Base-by-base conservation (phyloP, 1,140 invertebrate species). In the Drepana arcuata region DNA sequence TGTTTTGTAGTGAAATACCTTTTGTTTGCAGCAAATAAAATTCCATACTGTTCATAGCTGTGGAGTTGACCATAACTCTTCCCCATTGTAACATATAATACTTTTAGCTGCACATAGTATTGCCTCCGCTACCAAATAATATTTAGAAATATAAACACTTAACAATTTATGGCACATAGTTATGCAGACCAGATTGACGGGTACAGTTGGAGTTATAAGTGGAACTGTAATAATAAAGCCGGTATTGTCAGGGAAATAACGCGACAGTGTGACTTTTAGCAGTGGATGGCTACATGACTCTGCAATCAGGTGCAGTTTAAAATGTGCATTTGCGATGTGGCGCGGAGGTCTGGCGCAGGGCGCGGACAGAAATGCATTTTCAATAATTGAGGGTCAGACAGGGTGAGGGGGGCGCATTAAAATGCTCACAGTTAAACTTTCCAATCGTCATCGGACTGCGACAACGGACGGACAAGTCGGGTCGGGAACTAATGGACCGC, bases 331-430 rank as follows among this genome's bases (percentile, higher is more conserved):
- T 75, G 67, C 68, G 52, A 81, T 81, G 77, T 57, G 62, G 50
- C 41, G 45, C 37, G 54, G 49, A 42, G 56, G 47, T 34, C 52
- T 60, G 66, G 58, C 62, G 47, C 63, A 59, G 72, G 70, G 68
- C 66, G 72, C 68, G 68, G 64, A 64, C 70, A 65, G 71, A 68
- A 73, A 72, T 77, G 72, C 70, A 78, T 78, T 81, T 81, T 81
- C 77, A 77, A 81, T 81, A 81, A 81, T 81, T 81, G 73, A 78
- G 63, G 71, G 73, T 77, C 73, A 78, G 75, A 81, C 75, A 48
- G 67, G 69, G 66, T 58, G 70, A 64, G 54, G 62, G 67, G 57
- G 63, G 62, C 44, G 49, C 56, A 65, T 80, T 80, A 73, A 77
- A 77, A 71, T 74, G 60, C 57, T 64, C 57, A 50, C 54, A 50